Evolutionary conservation across 1,140 invertebrate species (phyloP).

Genomic region (Ostrea edulis): DNA sequence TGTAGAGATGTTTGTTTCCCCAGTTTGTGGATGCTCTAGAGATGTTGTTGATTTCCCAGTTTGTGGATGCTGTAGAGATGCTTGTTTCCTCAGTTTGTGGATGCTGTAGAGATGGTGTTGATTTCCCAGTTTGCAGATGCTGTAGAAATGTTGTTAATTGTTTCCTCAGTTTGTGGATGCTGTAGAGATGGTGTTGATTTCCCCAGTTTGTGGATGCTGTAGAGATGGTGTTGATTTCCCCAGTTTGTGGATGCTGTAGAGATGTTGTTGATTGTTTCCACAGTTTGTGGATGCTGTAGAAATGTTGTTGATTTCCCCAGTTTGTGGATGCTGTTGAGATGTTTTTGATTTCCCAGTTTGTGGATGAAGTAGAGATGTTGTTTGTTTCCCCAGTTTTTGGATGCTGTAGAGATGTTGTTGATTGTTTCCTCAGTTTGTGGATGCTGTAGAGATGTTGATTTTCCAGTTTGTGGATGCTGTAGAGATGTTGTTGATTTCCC

Average conservation of each 20-base stretch:
- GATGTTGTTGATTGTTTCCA: constrained; percentile 76
- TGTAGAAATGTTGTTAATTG: constrained; percentile 81
- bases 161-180: constrained; percentile 77
- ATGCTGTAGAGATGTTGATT: constrained; percentile 82
- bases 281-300: constrained; percentile 80
- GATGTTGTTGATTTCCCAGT: constrained; percentile 74
- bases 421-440: constrained; percentile 33
- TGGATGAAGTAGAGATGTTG: constrained; percentile 82
- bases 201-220: constrained; percentile 79
- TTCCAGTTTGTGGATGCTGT: constrained; percentile 79
- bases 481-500: constrained; percentile 77
- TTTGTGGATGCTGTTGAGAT: constrained; percentile 81
- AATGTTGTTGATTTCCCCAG: constrained; percentile 74
- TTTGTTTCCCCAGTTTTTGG: constrained; percentile 31
- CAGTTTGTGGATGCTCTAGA: constrained; percentile 80
- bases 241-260: constrained; percentile 80
- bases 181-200: constrained; percentile 78
- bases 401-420: constrained; percentile 83
- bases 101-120: constrained; percentile 82
- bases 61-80: constrained; percentile 81
- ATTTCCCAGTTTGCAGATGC: constrained; percentile 76
- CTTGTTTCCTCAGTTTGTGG: constrained; percentile 25
- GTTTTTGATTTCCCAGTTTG: constrained; percentile 70
- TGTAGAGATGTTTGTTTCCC: constrained; percentile 79
- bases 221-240: constrained; percentile 71